Evolutionary conservation across 2,797 vertebrate species (phyloP).

Genomic region (Mormyrus proboscirostris): DNA sequence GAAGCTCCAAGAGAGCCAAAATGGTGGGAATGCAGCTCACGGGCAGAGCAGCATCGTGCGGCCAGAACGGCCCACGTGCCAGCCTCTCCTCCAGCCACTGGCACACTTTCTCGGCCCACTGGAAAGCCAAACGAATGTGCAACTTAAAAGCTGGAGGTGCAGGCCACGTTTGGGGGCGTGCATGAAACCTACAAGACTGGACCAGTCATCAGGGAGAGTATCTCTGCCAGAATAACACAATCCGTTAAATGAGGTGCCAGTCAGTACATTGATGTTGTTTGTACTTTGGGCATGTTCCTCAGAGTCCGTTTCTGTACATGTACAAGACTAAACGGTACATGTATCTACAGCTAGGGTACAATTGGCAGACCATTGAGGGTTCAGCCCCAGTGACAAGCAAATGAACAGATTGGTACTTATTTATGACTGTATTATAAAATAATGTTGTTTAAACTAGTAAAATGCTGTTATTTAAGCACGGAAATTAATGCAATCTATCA

Average conservation of each 20-base stretch:
- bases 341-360: neutral
- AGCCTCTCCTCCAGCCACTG: neutral
- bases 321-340: neutral
- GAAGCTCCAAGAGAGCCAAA: neutral
- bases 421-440: neutral
- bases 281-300: neutral
- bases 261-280: neutral
- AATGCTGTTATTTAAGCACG: neutral
- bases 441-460: neutral
- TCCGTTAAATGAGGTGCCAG: neutral
- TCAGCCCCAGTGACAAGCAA: neutral
- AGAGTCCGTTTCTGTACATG: neutral
- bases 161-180: neutral
- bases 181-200: neutral
- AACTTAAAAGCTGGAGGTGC: neutral
- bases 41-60: neutral
- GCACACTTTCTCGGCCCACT: neutral
- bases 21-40: neutral
- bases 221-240: neutral
- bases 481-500: neutral
- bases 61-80: neutral
- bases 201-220: neutral
- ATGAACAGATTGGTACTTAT: neutral
- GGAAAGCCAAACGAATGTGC: neutral
- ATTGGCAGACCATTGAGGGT: neutral